These are phyloP conservation scores for Eupithecia vulgata DNA, from an alignment of 2,888 invertebrate genomes.

Conservation along the genomic window DNA sequence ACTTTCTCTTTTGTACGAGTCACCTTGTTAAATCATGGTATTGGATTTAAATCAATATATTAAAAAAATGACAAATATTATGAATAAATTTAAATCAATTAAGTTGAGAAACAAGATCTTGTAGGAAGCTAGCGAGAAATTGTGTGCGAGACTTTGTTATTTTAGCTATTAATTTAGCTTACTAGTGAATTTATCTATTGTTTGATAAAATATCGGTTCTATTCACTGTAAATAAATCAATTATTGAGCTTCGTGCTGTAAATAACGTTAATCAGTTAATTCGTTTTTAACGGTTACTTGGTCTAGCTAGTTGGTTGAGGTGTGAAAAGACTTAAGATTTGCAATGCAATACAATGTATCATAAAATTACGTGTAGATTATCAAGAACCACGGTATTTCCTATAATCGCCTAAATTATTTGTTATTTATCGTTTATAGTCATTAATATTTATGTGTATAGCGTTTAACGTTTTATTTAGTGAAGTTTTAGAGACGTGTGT, in stretches of 20 bases:
- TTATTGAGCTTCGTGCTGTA: conserved; percentile 38
- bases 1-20: background rate
- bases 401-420: conserved; percentile 47
- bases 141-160: conserved; percentile 50
- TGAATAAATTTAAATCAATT: background rate
- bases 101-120: background rate
- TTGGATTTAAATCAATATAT: background rate
- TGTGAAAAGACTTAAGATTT: conserved; percentile 34
- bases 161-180: conserved; percentile 60
- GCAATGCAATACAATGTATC: conserved; percentile 31
- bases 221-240: conserved; percentile 37
- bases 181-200: conserved; percentile 56
- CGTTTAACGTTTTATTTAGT: conserved; percentile 59
- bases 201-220: conserved; percentile 49
- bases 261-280: conserved; percentile 22
- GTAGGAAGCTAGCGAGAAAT: conserved; percentile 11
- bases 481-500: conserved; percentile 34
- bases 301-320: conserved; percentile 27
- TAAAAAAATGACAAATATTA: background rate
- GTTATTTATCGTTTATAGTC: conserved; percentile 45
- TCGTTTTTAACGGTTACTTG: conserved; percentile 17
- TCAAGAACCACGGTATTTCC: conserved; percentile 41
- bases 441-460: conserved; percentile 55
- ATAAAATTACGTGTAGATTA: conserved; percentile 30
- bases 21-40: background rate